Evolutionary conservation across 2,113 vertebrate genomes (phyloP), one percentile per base, ranked within the genome.

Genomic region (Apteryx mantelli): DNA sequence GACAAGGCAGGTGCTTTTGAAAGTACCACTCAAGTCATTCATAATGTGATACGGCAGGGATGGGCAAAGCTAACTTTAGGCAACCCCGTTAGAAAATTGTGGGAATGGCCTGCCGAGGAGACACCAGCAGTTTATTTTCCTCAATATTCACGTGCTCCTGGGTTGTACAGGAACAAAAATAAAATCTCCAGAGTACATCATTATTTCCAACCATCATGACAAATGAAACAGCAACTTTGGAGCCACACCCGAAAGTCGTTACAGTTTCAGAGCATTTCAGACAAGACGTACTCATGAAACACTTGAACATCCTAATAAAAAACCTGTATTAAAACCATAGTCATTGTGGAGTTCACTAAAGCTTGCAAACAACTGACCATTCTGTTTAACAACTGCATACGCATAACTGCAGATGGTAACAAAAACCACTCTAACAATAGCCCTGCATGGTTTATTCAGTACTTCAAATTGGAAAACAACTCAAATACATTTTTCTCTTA

Each of bases 381-480:
- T 46, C 36, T 34, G 42, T 15, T 56, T 14, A 30, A n/a, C 64
- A 30, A 0, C 2, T 21, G 42, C n/a, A 10, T 3, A 5, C 2
- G 1, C 2, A 0, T 14, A 30, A 61, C 30, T 1, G 13, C 21
- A 64, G 22, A 17, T 2, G 0, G 0, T 34, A 36, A 34, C 48
- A 9, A 8, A 2, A 74, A 36, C 60, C 21, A 7, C 12, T 22
- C 50, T 21, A 9, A 5, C 26, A 16, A 24, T 2, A 52, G 32
- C 46, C 69, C 15, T 26, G 30, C 34, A 70, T 8, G 12, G 26
- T 73, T 76, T 3, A 17, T 11, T 55, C 1, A 0, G 15, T 18
- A 32, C 20, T 68, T 24, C 26, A 58, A 70, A 5, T 3, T 2
- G 7, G 7, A 11, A 42, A 46, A 26, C 2, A 52, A 12, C 30